Evolutionary conservation across 2,888 invertebrate genomes (phyloP), one percentile per base, ranked within the genome.

Genomic region (Epinotia demarniana): DNA sequence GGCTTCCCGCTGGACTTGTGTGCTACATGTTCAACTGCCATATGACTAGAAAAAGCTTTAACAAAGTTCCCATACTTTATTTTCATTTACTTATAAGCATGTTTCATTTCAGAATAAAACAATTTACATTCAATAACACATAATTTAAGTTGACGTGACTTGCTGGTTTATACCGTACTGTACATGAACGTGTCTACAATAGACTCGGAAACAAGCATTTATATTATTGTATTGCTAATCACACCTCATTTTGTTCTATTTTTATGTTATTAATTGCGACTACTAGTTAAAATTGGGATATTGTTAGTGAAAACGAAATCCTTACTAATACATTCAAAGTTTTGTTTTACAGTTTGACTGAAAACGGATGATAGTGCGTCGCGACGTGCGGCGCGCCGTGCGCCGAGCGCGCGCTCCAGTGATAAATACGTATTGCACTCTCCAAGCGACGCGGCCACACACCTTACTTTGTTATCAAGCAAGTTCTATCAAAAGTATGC

Each of bases 51-150:
- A 89, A 90, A 89, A 87, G 87, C 80, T 81, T 75, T 85, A 86
- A 90, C 89, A 88, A 91, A 92, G 90, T 90, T 92, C 91, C 92
- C 92, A 91, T 92, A 92, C 90, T 93, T 92, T 92, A 93, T 93
- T 93, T 92, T 93, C 92, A 89, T 93, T 93, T 93, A 92, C 92
- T 90, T 93, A 92, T 90, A 93, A 93, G 93, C 93, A 93, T 89
- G 93, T 93, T 92, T 91, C 90, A 91, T 93, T 90, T 91, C 88
- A 89, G 88, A 92, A 92, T 90, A 92, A 93, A 93, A 93, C 93
- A 92, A 92, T 93, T 90, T 92, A 93, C 92, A 92, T 91, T 88
- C 89, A 89, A 90, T 93, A 93, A 93, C 91, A 93, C 91, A 93
- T 92, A 93, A 92, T 93, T 93, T 92, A 93, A 90, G 86, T 87